Percentiles rank a stretch among this genome's conserved stretches.
Conservation (phyloP, 2,797 vertebrate genomes). For the Phalanger gymnotis region DNA sequence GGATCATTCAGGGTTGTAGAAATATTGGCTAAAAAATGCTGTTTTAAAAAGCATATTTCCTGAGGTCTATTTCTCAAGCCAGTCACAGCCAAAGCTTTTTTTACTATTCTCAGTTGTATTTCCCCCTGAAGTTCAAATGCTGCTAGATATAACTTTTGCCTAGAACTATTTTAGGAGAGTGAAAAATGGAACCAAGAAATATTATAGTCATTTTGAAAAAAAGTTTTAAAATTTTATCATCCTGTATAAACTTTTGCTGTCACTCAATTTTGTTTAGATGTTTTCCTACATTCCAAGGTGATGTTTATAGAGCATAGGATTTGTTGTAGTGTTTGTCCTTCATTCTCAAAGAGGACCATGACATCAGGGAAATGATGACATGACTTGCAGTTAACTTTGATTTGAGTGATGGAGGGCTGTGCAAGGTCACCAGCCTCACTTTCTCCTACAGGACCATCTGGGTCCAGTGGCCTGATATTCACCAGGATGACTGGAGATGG, state of each 20-base stretch:
- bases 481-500: too few species aligned
- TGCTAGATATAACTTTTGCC: background rate
- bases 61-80: background rate
- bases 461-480: too few species aligned
- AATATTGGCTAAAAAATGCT: background rate
- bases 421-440: too few species aligned
- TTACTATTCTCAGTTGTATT: background rate
- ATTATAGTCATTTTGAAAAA: background rate
- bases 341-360: too few species aligned
- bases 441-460: too few species aligned
- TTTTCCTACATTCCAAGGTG: background rate
- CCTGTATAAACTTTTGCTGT: background rate
- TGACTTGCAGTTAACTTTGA: too few species aligned
- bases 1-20: background rate
- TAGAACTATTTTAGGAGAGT: background rate
- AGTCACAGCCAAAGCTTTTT: background rate
- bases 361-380: too few species aligned
- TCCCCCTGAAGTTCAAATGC: background rate
- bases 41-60: background rate
- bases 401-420: too few species aligned
- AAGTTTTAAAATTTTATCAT: background rate
- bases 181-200: background rate
- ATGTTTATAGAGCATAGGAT: background rate
- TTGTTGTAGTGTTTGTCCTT: too few species aligned
- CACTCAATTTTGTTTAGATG: background rate